Conservation (phyloP, 2,113 vertebrate species). For the Pontoporia blainvillei region DNA sequence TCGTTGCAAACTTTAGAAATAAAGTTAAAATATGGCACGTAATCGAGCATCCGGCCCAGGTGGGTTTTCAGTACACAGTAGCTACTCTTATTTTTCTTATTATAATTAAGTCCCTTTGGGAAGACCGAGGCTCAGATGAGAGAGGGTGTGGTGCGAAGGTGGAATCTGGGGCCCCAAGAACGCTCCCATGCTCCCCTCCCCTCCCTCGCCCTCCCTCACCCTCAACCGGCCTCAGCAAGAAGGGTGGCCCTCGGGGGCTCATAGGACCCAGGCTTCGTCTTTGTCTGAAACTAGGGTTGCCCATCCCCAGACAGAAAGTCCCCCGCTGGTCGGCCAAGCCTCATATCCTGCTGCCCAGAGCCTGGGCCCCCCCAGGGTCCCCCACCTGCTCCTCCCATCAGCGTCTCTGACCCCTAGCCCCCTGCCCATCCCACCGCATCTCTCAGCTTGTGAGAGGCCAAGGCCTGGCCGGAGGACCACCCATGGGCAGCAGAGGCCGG, state of each 20-base stretch:
- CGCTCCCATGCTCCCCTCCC: neutral
- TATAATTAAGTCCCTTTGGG: neutral
- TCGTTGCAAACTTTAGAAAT: neutral
- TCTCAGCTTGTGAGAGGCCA: neutral
- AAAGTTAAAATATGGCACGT: neutral
- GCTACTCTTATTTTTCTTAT: neutral
- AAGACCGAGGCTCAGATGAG: neutral
- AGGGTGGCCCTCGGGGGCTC: neutral
- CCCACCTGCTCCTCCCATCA: neutral
- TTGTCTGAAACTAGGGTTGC: neutral
- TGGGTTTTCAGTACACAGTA: neutral
- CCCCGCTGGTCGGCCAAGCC: neutral
- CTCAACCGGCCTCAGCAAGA: neutral
- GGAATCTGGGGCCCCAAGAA: neutral
- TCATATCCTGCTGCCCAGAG: neutral
- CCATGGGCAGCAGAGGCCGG: neutral
- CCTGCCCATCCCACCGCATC: neutral
- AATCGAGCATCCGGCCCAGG: neutral
- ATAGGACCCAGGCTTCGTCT: neutral
- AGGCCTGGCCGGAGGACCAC: neutral
- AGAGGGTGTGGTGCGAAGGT: neutral
- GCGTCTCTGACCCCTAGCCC: neutral
- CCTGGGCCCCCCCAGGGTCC: neutral
- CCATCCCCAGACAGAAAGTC: neutral
- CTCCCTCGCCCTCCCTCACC: accelerated